Evolutionary conservation across 2,888 invertebrate genomes (phyloP), one percentile per base, ranked within the genome.

Genomic region (Alloscopus bannaensis): DNA sequence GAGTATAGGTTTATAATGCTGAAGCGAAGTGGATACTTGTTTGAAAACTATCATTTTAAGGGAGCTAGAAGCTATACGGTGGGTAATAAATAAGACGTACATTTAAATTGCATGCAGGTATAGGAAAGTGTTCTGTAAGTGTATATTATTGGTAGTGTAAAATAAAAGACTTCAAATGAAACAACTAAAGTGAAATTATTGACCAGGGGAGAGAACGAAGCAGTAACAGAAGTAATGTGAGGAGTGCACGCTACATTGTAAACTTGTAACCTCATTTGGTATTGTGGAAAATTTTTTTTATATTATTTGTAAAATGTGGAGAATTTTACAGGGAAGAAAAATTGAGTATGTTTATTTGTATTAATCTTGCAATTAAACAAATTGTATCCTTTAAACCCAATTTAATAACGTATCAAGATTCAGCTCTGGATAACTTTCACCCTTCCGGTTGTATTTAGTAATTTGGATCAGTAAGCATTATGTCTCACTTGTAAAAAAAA

Each of bases 171-270:
- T 70, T 70, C 59, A 70, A 28, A n/a, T 11, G 28, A 45, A 24
- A 70, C 52, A 70, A 70, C 4, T 36, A 11, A 29, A 55, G 45
- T 42, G 69, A 70, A 69, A 59, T 59, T 59, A 70, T 70, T 70
- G 69, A 70, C 69, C 69, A 70, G 59, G 47, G n/a, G n/a, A n/a
- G n/a, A n/a, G n/a, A n/a, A n/a, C n/a, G n/a, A 36, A 45, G 13
- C 45, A 4, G n/a, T 45, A 45, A 45, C n/a, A 45, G n/a, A 45
- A 36, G 8, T 13, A 36, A 6, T 13, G 13, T 13, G 8, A 45
- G 45, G 45, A n/a, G n/a, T 16, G 18, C 45, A 45, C n/a, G n/a
- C 4, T 45, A 36, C 13, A 36, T 36, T 36, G 36, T 36, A 36
- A 6, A 13, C 13, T 6, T 36, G 36, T 13, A 8, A 36, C 36